A percentile compares a stretch with the other conserved stretches of the same genome.
phyloP scores from a whole-genome alignment of 2,797 vertebrate genomes.

The Allobates femoralis region DNA sequence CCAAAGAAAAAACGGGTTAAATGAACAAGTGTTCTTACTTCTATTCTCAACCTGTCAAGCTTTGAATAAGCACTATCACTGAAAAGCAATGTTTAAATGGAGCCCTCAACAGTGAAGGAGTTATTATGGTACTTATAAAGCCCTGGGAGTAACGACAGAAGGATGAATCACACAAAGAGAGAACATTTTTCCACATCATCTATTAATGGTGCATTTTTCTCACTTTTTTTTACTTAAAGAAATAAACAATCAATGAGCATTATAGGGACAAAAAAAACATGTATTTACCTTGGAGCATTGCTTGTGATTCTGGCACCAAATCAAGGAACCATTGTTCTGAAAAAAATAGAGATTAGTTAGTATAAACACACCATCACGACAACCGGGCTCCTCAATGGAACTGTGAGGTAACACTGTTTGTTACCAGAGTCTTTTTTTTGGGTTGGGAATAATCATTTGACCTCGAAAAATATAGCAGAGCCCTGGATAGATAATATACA shows the following conservation, averaged over 20 bases:
- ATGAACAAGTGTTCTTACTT: constrained; percentile 41
- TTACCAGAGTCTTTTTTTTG: neutral
- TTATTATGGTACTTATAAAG: constrained; percentile 61
- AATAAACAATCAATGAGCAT: constrained; percentile 26
- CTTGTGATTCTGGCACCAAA: constrained; percentile 98
- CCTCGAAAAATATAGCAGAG: neutral
- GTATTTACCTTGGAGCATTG: constrained; percentile 93
- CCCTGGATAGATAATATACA: neutral
- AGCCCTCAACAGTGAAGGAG: constrained; percentile 53
- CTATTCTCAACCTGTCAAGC: constrained; percentile 58
- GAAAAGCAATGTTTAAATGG: constrained; percentile 62
- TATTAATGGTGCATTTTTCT: constrained; percentile 45
- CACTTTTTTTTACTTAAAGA: constrained; percentile 51
- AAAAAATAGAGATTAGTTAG: constrained; percentile 65
- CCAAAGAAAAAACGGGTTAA: constrained; percentile 54
- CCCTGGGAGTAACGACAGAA: constrained; percentile 48
- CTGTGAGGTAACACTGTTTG: neutral
- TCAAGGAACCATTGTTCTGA: constrained; percentile 94
- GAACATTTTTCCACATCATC: constrained; percentile 36
- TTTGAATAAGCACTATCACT: constrained; percentile 58
- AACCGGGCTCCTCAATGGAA: neutral
- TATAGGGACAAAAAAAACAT: constrained; percentile 33
- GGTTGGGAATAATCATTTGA: neutral
- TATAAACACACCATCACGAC: neutral
- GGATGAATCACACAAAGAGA: constrained; percentile 54